Evolutionary conservation across 2,113 vertebrate genomes (phyloP).

Genomic region (Bubo scandiacus): DNA sequence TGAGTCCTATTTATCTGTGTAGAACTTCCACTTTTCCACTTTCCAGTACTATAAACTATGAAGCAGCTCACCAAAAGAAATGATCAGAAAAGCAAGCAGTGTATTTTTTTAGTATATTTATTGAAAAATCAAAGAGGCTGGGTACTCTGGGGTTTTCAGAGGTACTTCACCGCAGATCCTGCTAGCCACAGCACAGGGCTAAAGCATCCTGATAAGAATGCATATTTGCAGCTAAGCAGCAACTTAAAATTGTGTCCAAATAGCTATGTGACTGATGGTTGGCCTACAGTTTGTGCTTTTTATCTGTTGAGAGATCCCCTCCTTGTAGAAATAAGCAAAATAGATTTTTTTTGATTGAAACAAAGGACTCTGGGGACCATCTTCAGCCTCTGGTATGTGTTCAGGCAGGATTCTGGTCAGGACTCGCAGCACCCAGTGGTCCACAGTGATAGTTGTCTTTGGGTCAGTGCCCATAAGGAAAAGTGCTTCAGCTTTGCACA

Average conservation of each 20-base stretch:
- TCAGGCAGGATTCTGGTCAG: background rate
- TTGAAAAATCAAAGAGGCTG: background rate
- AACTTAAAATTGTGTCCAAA: background rate
- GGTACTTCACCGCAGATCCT: background rate
- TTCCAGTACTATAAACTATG: background rate
- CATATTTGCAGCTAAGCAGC: background rate
- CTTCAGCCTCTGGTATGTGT: background rate
- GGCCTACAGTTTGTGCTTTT: background rate
- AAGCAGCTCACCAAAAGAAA: background rate
- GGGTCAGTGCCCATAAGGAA: background rate
- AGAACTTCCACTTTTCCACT: background rate
- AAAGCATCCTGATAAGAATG: background rate
- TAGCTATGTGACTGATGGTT: background rate
- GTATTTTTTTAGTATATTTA: background rate
- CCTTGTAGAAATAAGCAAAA: background rate
- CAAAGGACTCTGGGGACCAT: background rate
- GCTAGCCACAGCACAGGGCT: background rate
- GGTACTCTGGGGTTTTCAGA: background rate
- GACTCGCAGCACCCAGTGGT: background rate
- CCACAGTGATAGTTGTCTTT: background rate
- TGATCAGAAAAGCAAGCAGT: background rate
- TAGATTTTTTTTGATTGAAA: background rate
- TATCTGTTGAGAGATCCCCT: background rate
- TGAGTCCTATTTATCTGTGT: background rate
- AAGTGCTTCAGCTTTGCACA: background rate